Conservation (phyloP, 2,113 vertebrate genomes). For the Mystacornis crossleyi region DNA sequence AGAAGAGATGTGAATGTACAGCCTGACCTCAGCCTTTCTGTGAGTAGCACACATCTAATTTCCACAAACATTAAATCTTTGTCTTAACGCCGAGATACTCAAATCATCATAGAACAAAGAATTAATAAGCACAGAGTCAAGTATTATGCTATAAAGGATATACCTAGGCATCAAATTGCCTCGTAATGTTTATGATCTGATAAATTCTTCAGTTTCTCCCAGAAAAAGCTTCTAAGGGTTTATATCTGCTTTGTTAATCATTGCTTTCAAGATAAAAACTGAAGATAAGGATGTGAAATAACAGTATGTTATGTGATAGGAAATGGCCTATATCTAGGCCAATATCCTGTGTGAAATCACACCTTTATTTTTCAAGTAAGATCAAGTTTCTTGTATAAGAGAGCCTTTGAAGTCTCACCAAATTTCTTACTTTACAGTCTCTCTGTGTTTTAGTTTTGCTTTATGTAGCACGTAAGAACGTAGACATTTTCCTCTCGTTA, state of each 20-base stretch:
- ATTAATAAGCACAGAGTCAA: not conserved
- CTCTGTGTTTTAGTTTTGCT: not conserved
- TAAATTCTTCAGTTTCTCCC: conserved; percentile 23
- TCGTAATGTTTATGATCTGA: not conserved
- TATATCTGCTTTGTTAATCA: conserved; percentile 61
- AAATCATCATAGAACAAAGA: not conserved
- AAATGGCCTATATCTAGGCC: not conserved
- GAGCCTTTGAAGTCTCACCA: conserved; percentile 48
- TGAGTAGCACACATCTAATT: not conserved
- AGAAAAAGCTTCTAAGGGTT: conserved; percentile 13
- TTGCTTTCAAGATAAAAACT: conserved; percentile 50
- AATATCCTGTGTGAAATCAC: conserved; percentile 65
- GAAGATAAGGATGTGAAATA: conserved; percentile 56
- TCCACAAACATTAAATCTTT: not conserved
- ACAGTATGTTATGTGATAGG: not conserved
- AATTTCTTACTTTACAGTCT: not conserved
- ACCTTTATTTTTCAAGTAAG: conserved; percentile 60
- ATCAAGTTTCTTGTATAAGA: conserved; percentile 36
- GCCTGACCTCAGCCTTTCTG: not conserved
- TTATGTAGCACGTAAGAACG: not conserved
- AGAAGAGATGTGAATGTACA: not conserved
- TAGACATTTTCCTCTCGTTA: not conserved
- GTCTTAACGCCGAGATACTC: not conserved
- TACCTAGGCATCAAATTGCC: not conserved
- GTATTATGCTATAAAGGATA: not conserved